A percentile compares a stretch with the other conserved stretches of the same genome.
phyloP scores from a whole-genome alignment of 2,888 invertebrate species.

The Argyresthia albistria region DNA sequence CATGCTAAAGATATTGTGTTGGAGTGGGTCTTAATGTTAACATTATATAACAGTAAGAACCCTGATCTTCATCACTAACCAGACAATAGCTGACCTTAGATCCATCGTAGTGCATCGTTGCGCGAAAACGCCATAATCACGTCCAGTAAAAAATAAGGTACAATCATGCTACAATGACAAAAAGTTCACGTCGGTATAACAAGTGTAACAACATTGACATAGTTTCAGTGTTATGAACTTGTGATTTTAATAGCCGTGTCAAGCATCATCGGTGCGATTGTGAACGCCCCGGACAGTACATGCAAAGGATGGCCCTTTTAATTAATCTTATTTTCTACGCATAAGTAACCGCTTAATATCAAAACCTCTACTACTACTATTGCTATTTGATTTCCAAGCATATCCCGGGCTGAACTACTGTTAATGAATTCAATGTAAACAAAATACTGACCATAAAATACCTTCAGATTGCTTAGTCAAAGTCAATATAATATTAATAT shows the following conservation, averaged over 20 bases:
- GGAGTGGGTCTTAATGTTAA: too few species aligned
- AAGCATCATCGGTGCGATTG: constrained; percentile 26
- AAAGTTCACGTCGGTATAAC: constrained; percentile 16
- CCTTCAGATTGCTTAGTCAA: too few species aligned
- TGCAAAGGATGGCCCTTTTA: background rate
- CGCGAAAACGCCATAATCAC: constrained; percentile 54
- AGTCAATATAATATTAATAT: too few species aligned
- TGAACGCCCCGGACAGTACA: background rate
- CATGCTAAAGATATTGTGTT: too few species aligned
- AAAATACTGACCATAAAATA: too few species aligned
- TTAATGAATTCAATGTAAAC: too few species aligned
- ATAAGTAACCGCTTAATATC: too few species aligned
- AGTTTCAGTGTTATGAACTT: constrained; percentile 11
- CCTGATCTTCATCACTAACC: constrained; percentile 23
- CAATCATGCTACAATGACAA: constrained; percentile 36
- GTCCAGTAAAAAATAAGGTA: constrained; percentile 41
- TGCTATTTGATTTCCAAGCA: too few species aligned
- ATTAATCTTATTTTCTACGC: too few species aligned
- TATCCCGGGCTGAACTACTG: too few species aligned
- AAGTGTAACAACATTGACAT: constrained; percentile 57
- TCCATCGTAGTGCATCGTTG: constrained; percentile 63
- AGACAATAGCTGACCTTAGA: constrained; percentile 34
- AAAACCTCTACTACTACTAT: too few species aligned
- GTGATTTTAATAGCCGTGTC: constrained; percentile 17
- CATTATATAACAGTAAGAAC: too few species aligned